Evolutionary conservation across 1,140 invertebrate genomes (phyloP).

Genomic region (Trichonephila inaurata): DNA sequence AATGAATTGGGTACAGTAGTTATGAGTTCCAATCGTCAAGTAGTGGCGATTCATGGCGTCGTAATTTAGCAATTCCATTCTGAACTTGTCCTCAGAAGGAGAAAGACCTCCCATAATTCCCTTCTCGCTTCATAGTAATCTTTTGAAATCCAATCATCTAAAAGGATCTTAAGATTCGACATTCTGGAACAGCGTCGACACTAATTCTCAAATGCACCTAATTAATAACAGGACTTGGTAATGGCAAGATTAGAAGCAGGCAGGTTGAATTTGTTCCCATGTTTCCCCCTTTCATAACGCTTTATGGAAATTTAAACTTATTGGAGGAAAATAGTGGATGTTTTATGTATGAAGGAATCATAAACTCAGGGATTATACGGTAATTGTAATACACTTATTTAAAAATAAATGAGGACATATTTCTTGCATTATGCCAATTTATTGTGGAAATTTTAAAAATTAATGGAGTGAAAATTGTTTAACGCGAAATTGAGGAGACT

Average conservation of each 20-base stretch:
- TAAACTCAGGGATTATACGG: background rate
- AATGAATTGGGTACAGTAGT: background rate
- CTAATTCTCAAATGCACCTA: background rate
- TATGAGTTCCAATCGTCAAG: background rate
- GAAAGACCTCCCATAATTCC: background rate
- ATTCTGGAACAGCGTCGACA: background rate
- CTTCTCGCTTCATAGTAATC: background rate
- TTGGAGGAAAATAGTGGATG: background rate
- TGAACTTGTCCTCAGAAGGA: background rate
- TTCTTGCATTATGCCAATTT: no score
- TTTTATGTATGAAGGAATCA: background rate
- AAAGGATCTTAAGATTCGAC: background rate
- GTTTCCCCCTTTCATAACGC: constrained; percentile 1
- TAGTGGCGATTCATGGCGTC: background rate
- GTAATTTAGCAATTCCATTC: background rate
- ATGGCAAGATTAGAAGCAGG: background rate
- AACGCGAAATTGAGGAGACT: no score
- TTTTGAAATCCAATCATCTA: background rate
- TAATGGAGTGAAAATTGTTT: no score
- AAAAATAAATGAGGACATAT: no score
- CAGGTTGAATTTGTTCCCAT: no score
- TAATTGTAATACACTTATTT: background rate
- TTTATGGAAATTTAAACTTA: background rate
- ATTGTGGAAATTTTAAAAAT: no score
- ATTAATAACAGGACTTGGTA: background rate